A percentile compares a stretch with the other conserved stretches of the same genome.
phyloP scores from a whole-genome alignment of 1,140 invertebrate species.

The Cydia fagiglandana region DNA sequence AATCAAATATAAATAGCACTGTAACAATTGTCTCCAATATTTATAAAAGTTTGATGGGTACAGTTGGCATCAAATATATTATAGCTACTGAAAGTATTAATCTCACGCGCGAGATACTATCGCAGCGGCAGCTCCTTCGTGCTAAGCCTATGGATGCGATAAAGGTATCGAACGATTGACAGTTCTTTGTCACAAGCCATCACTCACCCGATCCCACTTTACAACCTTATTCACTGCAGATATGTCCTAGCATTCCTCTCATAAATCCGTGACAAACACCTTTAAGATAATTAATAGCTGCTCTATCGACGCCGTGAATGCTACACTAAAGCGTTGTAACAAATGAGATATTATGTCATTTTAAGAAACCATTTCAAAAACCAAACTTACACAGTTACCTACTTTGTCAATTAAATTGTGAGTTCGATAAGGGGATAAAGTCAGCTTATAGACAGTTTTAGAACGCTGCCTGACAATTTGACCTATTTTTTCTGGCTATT shows the following conservation, averaged over 20 bases:
- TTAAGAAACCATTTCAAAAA: not conserved
- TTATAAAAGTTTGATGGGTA: too few relatives aligned
- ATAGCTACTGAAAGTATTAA: too few relatives aligned
- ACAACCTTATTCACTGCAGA: not conserved
- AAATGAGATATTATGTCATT: slow-evolving; percentile 29
- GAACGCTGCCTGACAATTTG: not conserved
- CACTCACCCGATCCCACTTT: not conserved
- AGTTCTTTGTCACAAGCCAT: not conserved
- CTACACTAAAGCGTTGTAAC: slow-evolving; percentile 46
- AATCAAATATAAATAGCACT: too few relatives aligned
- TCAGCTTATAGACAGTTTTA: not conserved
- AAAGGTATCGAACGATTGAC: too few relatives aligned
- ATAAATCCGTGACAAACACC: slow-evolving; percentile 9
- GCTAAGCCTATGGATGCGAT: too few relatives aligned
- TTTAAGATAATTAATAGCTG: slow-evolving; percentile 25
- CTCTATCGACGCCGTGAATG: slow-evolving; percentile 15
- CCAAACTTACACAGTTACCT: not conserved
- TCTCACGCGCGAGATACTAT: too few relatives aligned
- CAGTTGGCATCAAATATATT: too few relatives aligned
- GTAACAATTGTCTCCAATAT: too few relatives aligned
- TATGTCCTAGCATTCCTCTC: slow-evolving; percentile 12
- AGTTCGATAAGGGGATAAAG: not conserved
- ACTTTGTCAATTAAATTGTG: not conserved
- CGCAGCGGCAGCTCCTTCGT: too few relatives aligned
- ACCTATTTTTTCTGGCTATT: not conserved